Conservation (phyloP, 2,888 invertebrate genomes). For the Tyria jacobaeae region DNA sequence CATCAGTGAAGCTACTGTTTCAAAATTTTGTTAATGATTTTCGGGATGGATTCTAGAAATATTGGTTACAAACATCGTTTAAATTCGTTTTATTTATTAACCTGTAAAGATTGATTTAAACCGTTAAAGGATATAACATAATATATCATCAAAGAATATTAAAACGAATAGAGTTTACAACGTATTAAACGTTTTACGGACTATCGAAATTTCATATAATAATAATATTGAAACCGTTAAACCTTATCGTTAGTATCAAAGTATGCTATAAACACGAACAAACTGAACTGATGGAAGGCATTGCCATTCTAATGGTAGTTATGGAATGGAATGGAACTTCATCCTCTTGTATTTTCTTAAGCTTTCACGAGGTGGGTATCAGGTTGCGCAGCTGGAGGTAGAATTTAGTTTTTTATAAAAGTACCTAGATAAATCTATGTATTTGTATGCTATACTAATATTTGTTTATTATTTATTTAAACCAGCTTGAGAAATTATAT, state of each 20-base stretch:
- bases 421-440: too few species aligned
- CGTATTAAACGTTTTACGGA: slow-evolving; percentile 25
- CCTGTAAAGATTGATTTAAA: neutral
- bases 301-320: slow-evolving; percentile 6
- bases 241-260: slow-evolving; percentile 37
- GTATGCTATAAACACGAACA: slow-evolving; percentile 28
- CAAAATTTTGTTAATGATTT: too few species aligned
- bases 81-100: neutral
- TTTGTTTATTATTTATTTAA: too few species aligned
- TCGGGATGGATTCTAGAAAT: too few species aligned
- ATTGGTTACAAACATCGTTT: too few species aligned
- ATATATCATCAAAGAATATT: neutral
- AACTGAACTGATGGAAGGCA: slow-evolving; percentile 36
- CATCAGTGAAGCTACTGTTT: too few species aligned
- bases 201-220: slow-evolving; percentile 44
- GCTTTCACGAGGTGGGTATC: neutral
- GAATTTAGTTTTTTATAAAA: neutral
- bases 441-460: too few species aligned
- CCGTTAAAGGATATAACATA: neutral
- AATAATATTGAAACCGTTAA: slow-evolving; percentile 22
- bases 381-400: neutral
- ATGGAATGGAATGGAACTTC: slow-evolving; percentile 1
- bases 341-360: neutral
- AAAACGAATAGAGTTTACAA: neutral
- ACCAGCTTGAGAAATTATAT: too few species aligned